Evolutionary conservation across 2,797 vertebrate genomes (phyloP).

Genomic region (Meriones psammophilus): DNA sequence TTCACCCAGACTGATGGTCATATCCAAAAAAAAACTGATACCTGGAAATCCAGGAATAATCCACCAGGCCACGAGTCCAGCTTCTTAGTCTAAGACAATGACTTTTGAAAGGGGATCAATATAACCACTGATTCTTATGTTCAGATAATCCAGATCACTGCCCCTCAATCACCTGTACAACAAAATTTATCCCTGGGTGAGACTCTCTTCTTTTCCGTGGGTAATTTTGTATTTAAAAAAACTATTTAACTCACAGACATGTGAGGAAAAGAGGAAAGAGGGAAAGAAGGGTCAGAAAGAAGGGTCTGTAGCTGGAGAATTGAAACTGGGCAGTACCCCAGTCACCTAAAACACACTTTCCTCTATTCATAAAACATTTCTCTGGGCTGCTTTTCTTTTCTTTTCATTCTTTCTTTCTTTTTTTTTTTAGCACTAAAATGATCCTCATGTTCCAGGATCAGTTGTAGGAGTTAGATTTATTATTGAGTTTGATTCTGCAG

Average conservation of each 20-base stretch:
- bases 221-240: not conserved
- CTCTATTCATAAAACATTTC: not conserved
- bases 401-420: too few species aligned
- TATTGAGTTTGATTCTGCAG: not conserved
- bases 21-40: slow-evolving; percentile 38
- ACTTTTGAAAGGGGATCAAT: slow-evolving; percentile 36
- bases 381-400: not conserved
- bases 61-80: not conserved
- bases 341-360: not conserved
- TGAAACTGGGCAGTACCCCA: not conserved
- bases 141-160: slow-evolving; percentile 1
- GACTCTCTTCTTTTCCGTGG: not conserved
- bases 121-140: slow-evolving; percentile 24
- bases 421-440: not conserved
- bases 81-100: slow-evolving; percentile 17
- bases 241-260: not conserved
- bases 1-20: not conserved
- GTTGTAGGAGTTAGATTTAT: slow-evolving; percentile 30
- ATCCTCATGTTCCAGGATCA: not conserved
- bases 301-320: not conserved
- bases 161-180: not conserved
- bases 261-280: not conserved
- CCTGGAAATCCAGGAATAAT: slow-evolving; percentile 21
- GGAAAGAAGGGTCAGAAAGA: not conserved
- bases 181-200: not conserved